Conservation (phyloP, 2,797 vertebrate species). For the Pempheris klunzingeri region DNA sequence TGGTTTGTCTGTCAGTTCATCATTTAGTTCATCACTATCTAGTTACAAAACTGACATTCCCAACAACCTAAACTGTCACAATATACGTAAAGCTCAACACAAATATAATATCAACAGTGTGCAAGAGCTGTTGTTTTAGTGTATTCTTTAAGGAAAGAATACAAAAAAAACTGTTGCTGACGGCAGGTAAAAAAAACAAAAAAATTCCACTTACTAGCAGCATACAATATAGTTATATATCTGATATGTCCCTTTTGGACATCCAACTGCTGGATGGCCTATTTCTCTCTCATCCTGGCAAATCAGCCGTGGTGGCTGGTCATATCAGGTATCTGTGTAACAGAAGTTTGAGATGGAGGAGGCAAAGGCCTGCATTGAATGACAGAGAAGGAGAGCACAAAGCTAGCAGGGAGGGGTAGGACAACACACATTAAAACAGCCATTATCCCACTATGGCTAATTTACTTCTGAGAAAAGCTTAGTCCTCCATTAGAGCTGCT, state of each 20-base stretch:
- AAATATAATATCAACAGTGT: neutral
- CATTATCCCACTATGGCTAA: neutral
- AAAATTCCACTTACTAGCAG: neutral
- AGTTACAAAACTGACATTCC: neutral
- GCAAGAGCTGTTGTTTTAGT: neutral
- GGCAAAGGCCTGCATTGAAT: slow-evolving; percentile 10
- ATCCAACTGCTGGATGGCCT: slow-evolving; percentile 21
- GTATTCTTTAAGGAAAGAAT: neutral
- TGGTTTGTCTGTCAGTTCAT: neutral
- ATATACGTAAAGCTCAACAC: neutral
- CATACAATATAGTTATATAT: neutral
- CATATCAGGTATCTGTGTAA: slow-evolving; percentile 40
- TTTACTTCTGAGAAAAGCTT: neutral
- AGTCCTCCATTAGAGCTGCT: neutral
- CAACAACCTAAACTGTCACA: neutral
- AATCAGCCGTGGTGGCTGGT: neutral
- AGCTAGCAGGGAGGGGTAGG: neutral
- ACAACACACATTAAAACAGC: neutral
- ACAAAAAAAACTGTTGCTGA: neutral
- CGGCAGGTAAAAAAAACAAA: neutral
- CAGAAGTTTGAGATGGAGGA: neutral
- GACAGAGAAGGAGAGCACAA: slow-evolving; percentile 2
- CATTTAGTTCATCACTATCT: neutral
- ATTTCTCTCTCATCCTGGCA: neutral
- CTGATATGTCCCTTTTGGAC: slow-evolving; percentile 11